phyloP scores from a whole-genome alignment of 2,113 vertebrate genomes.

The Megaceryle maxima region DNA sequence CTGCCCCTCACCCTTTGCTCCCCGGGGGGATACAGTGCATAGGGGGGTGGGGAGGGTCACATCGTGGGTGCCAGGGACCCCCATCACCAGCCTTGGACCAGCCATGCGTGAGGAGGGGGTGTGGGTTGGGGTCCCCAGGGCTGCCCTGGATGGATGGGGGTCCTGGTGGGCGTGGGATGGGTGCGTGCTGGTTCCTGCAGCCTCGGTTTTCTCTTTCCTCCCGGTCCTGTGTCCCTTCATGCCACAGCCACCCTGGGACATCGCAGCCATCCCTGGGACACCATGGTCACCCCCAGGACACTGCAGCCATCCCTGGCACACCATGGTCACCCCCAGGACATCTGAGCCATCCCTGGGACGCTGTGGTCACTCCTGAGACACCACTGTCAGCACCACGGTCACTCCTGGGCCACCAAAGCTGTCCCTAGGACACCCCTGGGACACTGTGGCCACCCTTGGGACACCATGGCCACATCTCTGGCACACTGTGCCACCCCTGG shows the following conservation, averaged over 20 bases:
- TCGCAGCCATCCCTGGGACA: rapidly evolving
- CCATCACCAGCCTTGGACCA: not conserved
- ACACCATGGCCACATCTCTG: not conserved
- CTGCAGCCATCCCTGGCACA: not conserved
- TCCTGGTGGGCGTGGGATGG: rapidly evolving
- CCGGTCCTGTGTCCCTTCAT: not conserved
- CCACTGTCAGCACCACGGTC: no score
- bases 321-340: not conserved
- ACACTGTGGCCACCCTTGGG: not conserved
- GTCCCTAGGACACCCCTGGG: not conserved
- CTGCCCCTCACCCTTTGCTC: not conserved
- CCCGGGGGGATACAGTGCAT: not conserved
- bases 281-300: no score
- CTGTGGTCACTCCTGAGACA: not conserved
- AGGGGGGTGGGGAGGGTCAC: no score
- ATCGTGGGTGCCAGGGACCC: not conserved
- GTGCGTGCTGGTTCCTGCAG: rapidly evolving
- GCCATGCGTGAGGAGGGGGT: rapidly evolving
- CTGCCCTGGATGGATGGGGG: not conserved
- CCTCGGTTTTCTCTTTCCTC: not conserved
- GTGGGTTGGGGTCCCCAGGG: not conserved
- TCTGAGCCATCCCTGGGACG: rapidly evolving
- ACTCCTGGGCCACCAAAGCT: not conserved
- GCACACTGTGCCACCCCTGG: no score
- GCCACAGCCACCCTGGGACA: not conserved